These are phyloP conservation scores for Aphodius sticticus DNA, from an alignment of 2,888 invertebrate species.

Conservation along the genomic window DNA sequence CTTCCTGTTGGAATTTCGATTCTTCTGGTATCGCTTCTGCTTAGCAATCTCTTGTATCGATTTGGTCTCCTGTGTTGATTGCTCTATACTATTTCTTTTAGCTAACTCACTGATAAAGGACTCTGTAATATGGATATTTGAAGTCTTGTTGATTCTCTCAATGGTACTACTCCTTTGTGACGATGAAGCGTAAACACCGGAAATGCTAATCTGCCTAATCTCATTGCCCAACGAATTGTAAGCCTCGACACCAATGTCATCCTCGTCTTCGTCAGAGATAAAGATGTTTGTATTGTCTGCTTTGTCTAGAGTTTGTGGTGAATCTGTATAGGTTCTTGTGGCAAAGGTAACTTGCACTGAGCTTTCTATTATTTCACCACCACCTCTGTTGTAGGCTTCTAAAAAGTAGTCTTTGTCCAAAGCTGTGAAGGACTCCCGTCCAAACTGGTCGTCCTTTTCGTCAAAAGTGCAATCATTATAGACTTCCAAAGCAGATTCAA, in stretches of 20 bases:
- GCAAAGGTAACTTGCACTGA: conserved; percentile 44
- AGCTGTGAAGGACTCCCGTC: conserved; percentile 39
- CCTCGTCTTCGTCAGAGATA: conserved; percentile 28
- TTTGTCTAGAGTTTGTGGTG: background rate
- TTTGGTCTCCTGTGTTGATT: background rate
- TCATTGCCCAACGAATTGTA: conserved; percentile 29
- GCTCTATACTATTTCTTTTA: background rate
- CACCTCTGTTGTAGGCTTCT: conserved; percentile 52
- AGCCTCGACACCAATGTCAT: conserved; percentile 26
- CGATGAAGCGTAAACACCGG: background rate
- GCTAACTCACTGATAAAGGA: background rate
- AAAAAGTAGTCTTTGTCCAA: conserved; percentile 44
- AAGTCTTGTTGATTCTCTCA: background rate
- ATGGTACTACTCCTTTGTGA: background rate
- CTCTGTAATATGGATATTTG: background rate
- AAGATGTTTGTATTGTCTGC: conserved; percentile 12
- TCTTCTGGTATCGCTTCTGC: background rate
- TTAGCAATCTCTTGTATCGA: background rate
- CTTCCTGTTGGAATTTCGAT: background rate
- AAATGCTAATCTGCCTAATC: conserved; percentile 14
- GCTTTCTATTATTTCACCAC: conserved; percentile 49
- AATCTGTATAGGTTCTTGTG: background rate
- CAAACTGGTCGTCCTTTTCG: conserved; percentile 42
- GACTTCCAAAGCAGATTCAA: conserved; percentile 33
- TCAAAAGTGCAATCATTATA: conserved; percentile 31